Evolutionary conservation across 2,888 invertebrate species (phyloP).

Genomic region (Hesperia comma): DNA sequence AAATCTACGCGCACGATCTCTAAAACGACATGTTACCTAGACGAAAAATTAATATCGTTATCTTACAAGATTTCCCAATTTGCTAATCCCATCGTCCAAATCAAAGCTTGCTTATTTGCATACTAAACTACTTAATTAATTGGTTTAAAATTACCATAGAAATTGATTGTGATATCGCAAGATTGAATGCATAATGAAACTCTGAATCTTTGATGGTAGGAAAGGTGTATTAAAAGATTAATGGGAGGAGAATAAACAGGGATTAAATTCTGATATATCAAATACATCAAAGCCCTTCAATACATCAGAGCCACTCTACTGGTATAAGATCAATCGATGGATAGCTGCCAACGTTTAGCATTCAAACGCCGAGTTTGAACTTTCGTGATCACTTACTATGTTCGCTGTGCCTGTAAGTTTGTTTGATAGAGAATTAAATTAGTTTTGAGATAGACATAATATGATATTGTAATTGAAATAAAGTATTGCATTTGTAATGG

Average conservation of each 20-base stretch:
- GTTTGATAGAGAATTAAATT: not conserved
- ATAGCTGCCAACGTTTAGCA: slow-evolving; percentile 31
- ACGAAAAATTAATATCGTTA: not conserved
- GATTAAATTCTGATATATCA: slow-evolving; percentile 29
- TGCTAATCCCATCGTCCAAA: not conserved
- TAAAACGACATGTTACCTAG: not conserved
- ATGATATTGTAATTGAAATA: too few species aligned
- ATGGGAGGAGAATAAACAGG: slow-evolving; percentile 25
- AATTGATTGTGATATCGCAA: slow-evolving; percentile 30
- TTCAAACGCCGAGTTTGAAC: slow-evolving; percentile 23
- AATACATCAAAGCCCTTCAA: slow-evolving; percentile 28
- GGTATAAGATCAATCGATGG: slow-evolving; percentile 30
- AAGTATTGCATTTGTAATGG: too few species aligned
- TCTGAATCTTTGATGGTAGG: slow-evolving; percentile 25
- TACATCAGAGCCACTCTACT: slow-evolving; percentile 19
- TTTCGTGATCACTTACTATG: slow-evolving; percentile 8
- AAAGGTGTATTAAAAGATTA: slow-evolving; percentile 28
- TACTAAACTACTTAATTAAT: slow-evolving; percentile 18
- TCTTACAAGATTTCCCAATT: not conserved
- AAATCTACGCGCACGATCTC: too few species aligned
- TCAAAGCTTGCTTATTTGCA: slow-evolving; percentile 11
- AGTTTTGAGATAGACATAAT: not conserved
- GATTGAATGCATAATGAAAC: slow-evolving; percentile 33
- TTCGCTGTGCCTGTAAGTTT: not conserved
- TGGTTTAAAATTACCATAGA: slow-evolving; percentile 30